These are phyloP conservation scores for Masticophis lateralis DNA, from an alignment of 2,797 vertebrate species.

Conservation along the genomic window DNA sequence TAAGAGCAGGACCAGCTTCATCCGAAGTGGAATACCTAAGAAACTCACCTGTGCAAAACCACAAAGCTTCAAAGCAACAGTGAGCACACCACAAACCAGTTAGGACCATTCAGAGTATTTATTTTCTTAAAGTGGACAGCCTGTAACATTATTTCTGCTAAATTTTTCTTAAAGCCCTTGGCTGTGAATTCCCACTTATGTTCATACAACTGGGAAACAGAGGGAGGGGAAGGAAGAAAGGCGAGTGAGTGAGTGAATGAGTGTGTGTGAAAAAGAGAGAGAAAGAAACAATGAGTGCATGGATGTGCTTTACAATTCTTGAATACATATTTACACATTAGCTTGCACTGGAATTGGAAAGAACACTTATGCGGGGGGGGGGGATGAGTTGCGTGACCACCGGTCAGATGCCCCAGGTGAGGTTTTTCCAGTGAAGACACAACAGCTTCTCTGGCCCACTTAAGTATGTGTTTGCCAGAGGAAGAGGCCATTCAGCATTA, in stretches of 20 bases:
- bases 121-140: slow-evolving; percentile 85
- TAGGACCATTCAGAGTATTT: slow-evolving; percentile 68
- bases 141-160: slow-evolving; percentile 62
- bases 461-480: slow-evolving; percentile 58
- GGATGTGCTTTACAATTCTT: slow-evolving; percentile 68
- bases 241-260: slow-evolving; percentile 48
- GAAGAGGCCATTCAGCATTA: slow-evolving; percentile 54
- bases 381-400: slow-evolving; percentile 46
- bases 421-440: slow-evolving; percentile 61
- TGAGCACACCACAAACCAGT: slow-evolving; percentile 52
- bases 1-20: background rate
- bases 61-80: slow-evolving; percentile 16
- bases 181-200: slow-evolving; percentile 75
- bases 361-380: background rate
- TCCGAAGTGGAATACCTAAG: background rate
- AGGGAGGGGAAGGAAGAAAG: slow-evolving; percentile 40
- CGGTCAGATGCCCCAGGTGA: slow-evolving; percentile 39
- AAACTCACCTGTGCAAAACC: background rate
- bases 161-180: slow-evolving; percentile 84
- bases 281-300: background rate
- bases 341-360: slow-evolving; percentile 60
- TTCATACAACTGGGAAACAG: slow-evolving; percentile 51
- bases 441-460: slow-evolving; percentile 57
- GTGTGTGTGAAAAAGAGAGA: background rate
- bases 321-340: slow-evolving; percentile 68